Conservation (phyloP, 1,140 invertebrate species). For the Parapsyche elsis region DNA sequence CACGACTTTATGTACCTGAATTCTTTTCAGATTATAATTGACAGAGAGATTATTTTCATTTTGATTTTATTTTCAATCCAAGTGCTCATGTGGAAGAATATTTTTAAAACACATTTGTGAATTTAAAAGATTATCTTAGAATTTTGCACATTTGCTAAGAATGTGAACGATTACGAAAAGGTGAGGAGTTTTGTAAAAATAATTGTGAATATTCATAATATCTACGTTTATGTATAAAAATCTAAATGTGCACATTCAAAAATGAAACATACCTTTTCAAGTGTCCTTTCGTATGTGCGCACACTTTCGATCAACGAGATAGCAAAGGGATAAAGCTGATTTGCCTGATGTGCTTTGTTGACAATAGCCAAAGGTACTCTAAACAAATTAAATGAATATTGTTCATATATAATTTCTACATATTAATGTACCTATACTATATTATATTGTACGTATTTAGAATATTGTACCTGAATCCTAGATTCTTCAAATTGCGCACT, state of each 20-base stretch:
- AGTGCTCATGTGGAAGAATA: neutral
- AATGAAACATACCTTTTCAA: constrained; percentile 86
- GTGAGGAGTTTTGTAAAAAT: constrained; percentile 8
- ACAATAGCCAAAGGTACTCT: constrained; percentile 97
- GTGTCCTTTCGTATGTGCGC: constrained; percentile 93
- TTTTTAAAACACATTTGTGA: neutral
- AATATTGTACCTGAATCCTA: constrained; percentile 81
- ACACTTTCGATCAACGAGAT: constrained; percentile 99
- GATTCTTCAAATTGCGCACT: constrained; percentile 95
- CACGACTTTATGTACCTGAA: too few relatives aligned
- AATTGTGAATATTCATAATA: neutral
- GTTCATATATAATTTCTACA: neutral
- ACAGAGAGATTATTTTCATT: too few relatives aligned
- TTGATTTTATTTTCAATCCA: too few relatives aligned
- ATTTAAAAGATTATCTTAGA: neutral
- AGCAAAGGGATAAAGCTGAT: constrained; percentile 98
- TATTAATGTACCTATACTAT: neutral
- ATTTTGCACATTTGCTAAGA: neutral
- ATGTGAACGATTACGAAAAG: constrained; percentile 21
- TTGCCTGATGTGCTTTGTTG: constrained; percentile 98
- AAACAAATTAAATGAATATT: constrained; percentile 13
- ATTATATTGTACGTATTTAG: neutral
- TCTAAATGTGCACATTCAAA: neutral
- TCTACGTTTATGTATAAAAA: constrained; percentile 2
- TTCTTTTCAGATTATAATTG: too few relatives aligned